These are phyloP conservation scores for Megastigmus dorsalis DNA, from an alignment of 2,888 invertebrate genomes.

Conservation along the genomic window DNA sequence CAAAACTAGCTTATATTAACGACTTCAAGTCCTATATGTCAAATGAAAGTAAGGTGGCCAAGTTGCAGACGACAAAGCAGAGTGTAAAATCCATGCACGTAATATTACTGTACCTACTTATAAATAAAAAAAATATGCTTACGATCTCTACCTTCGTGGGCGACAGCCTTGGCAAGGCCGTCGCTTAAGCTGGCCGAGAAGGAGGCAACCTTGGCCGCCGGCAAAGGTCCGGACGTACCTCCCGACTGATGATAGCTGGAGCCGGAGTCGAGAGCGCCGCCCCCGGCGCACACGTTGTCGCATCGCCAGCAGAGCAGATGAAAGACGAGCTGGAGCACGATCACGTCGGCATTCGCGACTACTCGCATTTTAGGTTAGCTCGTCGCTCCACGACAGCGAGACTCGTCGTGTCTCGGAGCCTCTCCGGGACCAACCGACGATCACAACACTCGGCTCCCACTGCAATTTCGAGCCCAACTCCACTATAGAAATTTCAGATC, in stretches of 20 bases:
- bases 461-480: constrained; percentile 13
- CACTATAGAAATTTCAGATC: not conserved
- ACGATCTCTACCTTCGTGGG: constrained; percentile 77
- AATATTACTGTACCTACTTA: no score
- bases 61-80: no score
- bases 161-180: constrained; percentile 77
- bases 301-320: constrained; percentile 65
- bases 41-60: no score
- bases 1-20: no score
- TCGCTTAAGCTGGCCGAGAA: constrained; percentile 75
- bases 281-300: constrained; percentile 66
- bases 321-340: constrained; percentile 66
- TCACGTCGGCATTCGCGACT: constrained; percentile 58
- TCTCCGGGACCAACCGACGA: not conserved
- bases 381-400: constrained; percentile 44
- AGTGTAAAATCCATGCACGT: no score
- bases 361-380: constrained; percentile 72
- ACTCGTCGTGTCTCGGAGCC: constrained; percentile 6
- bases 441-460: not conserved
- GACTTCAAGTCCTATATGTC: no score
- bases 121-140: no score
- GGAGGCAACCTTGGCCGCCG: constrained; percentile 64
- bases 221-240: constrained; percentile 58
- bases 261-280: constrained; percentile 70
- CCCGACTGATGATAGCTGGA: constrained; percentile 61